Evolutionary conservation across 2,113 vertebrate genomes (phyloP).

Genomic region (Coryphaenoides rupestris): DNA sequence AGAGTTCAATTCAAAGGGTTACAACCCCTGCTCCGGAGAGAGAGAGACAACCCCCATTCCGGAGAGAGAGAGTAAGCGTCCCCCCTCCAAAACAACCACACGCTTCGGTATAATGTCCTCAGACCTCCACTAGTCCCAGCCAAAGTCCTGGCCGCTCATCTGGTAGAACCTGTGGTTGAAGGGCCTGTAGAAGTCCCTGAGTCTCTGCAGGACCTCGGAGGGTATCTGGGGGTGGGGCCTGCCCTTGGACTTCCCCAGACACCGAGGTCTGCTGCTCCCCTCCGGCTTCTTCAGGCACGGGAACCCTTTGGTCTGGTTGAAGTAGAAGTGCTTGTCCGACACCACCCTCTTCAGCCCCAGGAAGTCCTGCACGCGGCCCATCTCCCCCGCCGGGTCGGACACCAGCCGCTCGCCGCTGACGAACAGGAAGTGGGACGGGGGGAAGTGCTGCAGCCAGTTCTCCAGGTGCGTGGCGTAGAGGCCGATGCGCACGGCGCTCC

Average conservation of each 20-base stretch:
- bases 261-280: slow-evolving; percentile 81
- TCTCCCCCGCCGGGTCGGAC: slow-evolving; percentile 84
- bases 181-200: slow-evolving; percentile 88
- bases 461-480: slow-evolving; percentile 92
- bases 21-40: too few species aligned
- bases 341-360: slow-evolving; percentile 85
- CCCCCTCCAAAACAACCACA: too few species aligned
- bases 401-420: slow-evolving; percentile 90
- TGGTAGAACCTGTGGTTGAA: slow-evolving; percentile 93
- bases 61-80: too few species aligned
- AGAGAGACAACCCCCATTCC: too few species aligned
- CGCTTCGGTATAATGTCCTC: too few species aligned
- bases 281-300: slow-evolving; percentile 92
- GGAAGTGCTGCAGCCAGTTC: slow-evolving; percentile 87
- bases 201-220: slow-evolving; percentile 75
- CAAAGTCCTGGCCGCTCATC: slow-evolving; percentile 92
- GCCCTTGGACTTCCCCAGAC: slow-evolving; percentile 93
- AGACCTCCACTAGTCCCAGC: slow-evolving; percentile 78
- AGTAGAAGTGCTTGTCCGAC: slow-evolving; percentile 92
- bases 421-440: slow-evolving; percentile 84
- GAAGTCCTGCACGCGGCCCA: slow-evolving; percentile 91
- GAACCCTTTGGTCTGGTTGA: slow-evolving; percentile 94
- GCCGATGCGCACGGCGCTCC: slow-evolving; percentile 90
- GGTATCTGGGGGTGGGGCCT: slow-evolving; percentile 84
- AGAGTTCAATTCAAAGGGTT: too few species aligned